These are phyloP conservation scores for Hormaphis cornu DNA, from an alignment of 1,140 invertebrate genomes.

Conservation along the genomic window DNA sequence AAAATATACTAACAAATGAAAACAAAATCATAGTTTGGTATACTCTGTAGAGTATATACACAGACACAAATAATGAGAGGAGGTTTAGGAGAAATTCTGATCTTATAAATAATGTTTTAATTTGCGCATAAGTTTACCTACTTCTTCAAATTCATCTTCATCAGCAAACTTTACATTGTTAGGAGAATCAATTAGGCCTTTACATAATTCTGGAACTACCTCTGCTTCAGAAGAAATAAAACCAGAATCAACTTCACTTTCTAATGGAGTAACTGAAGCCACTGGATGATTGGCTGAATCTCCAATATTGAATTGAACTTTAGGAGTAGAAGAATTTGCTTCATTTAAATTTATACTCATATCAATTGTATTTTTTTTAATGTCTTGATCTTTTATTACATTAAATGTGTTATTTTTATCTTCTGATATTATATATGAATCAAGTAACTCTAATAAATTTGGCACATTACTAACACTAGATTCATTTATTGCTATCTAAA, in stretches of 20 bases:
- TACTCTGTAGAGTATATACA: no score
- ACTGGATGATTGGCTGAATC: slow-evolving; percentile 34
- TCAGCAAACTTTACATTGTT: slow-evolving; percentile 13
- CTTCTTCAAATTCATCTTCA: slow-evolving; percentile 7
- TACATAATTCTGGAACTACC: slow-evolving; percentile 4
- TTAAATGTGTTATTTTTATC: background rate
- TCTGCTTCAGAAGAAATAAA: slow-evolving; percentile 39
- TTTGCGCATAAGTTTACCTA: no score
- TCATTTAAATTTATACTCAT: slow-evolving; percentile 15
- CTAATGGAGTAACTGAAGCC: slow-evolving; percentile 34
- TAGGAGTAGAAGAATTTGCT: slow-evolving; percentile 24
- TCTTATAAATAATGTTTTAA: no score
- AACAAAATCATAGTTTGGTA: background rate
- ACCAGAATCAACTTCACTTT: slow-evolving; percentile 39
- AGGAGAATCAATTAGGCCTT: background rate
- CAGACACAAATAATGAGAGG: no score
- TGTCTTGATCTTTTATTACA: background rate
- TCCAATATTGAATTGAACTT: slow-evolving; percentile 31
- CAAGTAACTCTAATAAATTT: background rate
- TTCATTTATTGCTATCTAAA: background rate
- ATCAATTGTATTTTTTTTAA: background rate
- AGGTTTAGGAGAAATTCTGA: no score
- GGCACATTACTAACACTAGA: background rate
- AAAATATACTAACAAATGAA: background rate
- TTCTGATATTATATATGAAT: background rate